These are phyloP conservation scores for Chlorocebus sabaeus DNA, from an alignment of 2,113 vertebrate genomes.

Conservation along the genomic window DNA sequence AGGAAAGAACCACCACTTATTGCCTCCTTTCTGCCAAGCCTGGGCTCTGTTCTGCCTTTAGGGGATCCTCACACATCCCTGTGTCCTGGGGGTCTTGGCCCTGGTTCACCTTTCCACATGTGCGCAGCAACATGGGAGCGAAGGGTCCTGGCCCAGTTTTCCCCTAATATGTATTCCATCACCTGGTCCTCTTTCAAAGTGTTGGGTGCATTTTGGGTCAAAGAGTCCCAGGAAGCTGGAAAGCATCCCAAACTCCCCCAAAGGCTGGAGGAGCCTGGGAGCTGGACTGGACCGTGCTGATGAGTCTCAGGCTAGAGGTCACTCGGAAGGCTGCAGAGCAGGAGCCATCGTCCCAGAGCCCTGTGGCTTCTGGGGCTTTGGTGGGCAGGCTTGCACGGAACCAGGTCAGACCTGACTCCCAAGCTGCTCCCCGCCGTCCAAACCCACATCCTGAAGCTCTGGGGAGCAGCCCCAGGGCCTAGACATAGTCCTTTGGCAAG, in stretches of 20 bases:
- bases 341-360: background rate
- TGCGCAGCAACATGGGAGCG: background rate
- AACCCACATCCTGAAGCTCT: background rate
- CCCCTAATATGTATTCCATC: background rate
- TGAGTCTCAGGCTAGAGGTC: background rate
- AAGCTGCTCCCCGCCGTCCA: background rate
- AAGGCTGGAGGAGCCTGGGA: background rate
- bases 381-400: background rate
- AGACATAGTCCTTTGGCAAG: background rate
- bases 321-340: background rate
- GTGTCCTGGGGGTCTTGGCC: background rate
- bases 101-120: background rate
- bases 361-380: background rate
- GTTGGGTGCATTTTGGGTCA: background rate
- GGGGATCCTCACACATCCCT: background rate
- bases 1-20: background rate
- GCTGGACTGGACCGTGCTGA: accelerated
- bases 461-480: background rate
- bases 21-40: background rate
- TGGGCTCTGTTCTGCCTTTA: background rate
- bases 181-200: background rate
- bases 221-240: background rate
- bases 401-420: background rate
- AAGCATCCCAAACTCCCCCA: background rate
- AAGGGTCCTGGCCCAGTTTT: background rate